These are phyloP conservation scores for Eunapius fragilis DNA, from an alignment of 37 sponge, comb jelly and placozoan genomes.

Conservation along the genomic window DNA sequence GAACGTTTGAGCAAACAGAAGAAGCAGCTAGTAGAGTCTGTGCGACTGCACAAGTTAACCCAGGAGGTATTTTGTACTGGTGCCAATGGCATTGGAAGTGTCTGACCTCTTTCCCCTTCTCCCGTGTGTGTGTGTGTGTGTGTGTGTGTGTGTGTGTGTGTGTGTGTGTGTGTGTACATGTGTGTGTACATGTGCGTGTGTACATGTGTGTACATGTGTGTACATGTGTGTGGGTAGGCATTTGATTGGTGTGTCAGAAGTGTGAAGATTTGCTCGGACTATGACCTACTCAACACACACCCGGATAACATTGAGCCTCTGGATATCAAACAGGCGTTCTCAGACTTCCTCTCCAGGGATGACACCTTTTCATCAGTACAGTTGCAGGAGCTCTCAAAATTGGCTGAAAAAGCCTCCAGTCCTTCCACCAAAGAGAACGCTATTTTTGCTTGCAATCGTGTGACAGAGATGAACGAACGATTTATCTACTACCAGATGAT, in stretches of 20 bases:
- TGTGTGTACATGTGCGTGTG: conserved; percentile 2
- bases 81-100: neutral
- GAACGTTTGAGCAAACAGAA: conserved; percentile 28
- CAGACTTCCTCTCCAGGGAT: conserved; percentile 40
- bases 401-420: conserved; percentile 28
- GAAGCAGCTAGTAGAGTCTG: conserved; percentile 52
- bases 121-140: neutral
- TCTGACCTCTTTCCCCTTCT: neutral
- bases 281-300: conserved; percentile 5
- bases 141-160: neutral
- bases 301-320: neutral
- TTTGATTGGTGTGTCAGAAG: conserved; percentile 70
- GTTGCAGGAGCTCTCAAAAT: conserved; percentile 36
- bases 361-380: conserved; percentile 39
- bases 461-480: conserved; percentile 56
- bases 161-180: conserved; percentile 1
- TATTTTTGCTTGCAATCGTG: conserved; percentile 68
- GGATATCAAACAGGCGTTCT: conserved; percentile 23
- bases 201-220: conserved; percentile 2
- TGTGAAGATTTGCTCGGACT: conserved; percentile 31
- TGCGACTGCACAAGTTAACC: conserved; percentile 52
- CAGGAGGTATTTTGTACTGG: conserved; percentile 36
- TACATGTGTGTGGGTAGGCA: conserved; percentile 21
- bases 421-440: conserved; percentile 51
- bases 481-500: conserved; percentile 21